Percentiles rank a stretch among this genome's conserved stretches.
Evolutionary conservation across 2,888 invertebrate genomes (phyloP).

Genomic region (Ditylenchus weischeri): DNA sequence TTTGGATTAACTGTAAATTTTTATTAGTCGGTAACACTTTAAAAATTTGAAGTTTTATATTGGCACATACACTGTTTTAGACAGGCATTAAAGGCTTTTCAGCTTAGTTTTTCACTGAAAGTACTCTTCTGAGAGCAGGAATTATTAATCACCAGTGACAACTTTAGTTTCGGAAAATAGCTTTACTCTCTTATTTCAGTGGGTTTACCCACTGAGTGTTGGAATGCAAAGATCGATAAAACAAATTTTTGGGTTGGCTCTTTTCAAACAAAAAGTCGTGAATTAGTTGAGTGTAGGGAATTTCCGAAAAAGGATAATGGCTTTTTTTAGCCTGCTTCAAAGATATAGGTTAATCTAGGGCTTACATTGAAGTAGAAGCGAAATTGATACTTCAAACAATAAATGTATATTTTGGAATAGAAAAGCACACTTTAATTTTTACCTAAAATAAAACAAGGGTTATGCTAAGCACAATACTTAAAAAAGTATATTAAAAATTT

Average conservation of each 20-base stretch:
- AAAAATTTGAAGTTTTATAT: neutral
- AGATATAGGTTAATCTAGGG: no score
- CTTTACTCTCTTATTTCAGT: no score
- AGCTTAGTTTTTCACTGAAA: no score
- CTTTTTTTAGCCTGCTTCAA: no score
- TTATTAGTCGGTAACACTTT: no score
- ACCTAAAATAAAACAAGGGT: neutral
- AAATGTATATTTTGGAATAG: neutral
- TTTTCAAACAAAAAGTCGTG: slow-evolving; percentile 9
- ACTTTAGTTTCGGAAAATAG: neutral
- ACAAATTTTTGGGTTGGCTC: no score
- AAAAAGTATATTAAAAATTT: neutral
- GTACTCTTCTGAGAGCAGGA: neutral
- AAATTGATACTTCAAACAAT: no score
- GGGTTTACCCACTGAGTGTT: no score
- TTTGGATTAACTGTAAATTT: no score
- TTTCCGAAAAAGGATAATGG: no score
- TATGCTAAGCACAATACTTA: neutral
- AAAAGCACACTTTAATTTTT: neutral
- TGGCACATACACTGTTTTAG: neutral
- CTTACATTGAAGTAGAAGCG: no score
- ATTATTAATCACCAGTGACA: slow-evolving; percentile 8
- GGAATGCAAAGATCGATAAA: no score
- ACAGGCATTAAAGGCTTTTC: slow-evolving; percentile 9
- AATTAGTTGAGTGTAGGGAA: neutral